These are phyloP conservation scores for Aulostomus chinensis DNA, from an alignment of 2,797 vertebrate genomes.

Conservation along the genomic window DNA sequence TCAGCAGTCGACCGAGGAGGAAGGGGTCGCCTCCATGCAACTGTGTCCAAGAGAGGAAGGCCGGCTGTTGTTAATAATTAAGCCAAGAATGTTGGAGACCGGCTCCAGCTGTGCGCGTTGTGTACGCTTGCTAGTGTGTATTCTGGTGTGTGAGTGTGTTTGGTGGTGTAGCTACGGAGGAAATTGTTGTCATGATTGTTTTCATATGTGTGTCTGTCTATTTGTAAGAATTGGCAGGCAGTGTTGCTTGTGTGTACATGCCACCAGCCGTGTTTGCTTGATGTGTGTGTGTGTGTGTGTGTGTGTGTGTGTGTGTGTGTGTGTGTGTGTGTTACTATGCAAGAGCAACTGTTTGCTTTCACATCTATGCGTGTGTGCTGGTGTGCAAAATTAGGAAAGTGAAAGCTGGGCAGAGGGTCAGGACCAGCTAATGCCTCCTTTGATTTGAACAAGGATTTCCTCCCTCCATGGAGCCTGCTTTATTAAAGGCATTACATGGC, in stretches of 20 bases:
- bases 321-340: neutral
- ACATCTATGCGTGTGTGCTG: slow-evolving; percentile 15
- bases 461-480: slow-evolving; percentile 41
- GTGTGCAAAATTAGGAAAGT: slow-evolving; percentile 27
- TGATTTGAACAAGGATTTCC: slow-evolving; percentile 65
- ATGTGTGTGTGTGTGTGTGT: neutral
- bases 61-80: slow-evolving; percentile 23
- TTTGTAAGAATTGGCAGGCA: neutral
- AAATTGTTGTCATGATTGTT: no score
- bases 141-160: neutral
- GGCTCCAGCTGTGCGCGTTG: slow-evolving; percentile 23
- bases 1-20: no score
- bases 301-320: no score
- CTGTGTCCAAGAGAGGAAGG: neutral
- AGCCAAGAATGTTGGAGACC: slow-evolving; percentile 7
- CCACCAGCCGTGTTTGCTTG: neutral
- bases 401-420: slow-evolving; percentile 34
- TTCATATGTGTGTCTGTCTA: slow-evolving; percentile 1
- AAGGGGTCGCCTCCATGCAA: no score
- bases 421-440: slow-evolving; percentile 47
- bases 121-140: slow-evolving; percentile 1
- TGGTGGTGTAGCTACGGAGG: slow-evolving; percentile 1
- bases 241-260: neutral
- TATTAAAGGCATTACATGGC: slow-evolving; percentile 61
- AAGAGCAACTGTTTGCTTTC: slow-evolving; percentile 1